Evolutionary conservation across 2,888 invertebrate genomes (phyloP).

Genomic region (Tipula lateralis): DNA sequence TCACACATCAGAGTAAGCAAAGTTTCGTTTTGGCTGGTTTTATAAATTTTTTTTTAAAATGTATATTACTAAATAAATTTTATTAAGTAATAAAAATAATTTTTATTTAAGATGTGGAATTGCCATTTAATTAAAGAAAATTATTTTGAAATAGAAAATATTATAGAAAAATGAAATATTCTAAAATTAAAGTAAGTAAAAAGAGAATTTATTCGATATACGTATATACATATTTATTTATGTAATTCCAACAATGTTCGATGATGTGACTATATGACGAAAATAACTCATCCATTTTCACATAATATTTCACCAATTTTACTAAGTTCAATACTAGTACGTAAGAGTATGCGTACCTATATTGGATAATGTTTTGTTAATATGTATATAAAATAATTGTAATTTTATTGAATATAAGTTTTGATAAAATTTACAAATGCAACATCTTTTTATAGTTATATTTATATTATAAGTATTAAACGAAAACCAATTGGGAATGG

Average conservation of each 20-base stretch:
- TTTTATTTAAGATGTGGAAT: not conserved
- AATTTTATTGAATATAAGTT: not conserved
- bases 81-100: not conserved
- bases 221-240: conserved; percentile 19
- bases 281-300: conserved; percentile 19
- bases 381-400: not conserved
- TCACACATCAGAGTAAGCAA: not conserved
- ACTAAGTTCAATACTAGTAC: not conserved
- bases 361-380: not conserved
- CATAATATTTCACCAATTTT: conserved; percentile 13
- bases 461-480: not conserved
- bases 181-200: conserved; percentile 19
- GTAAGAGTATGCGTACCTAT: not conserved
- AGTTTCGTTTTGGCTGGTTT: no score
- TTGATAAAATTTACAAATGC: not conserved
- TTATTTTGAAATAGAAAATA: not conserved
- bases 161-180: not conserved
- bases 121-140: not conserved
- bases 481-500: not conserved
- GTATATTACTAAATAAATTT: not conserved
- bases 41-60: not conserved
- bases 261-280: conserved; percentile 12
- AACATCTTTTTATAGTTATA: not conserved
- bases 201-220: not conserved
- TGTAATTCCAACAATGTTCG: conserved; percentile 28